These are phyloP conservation scores for Chaetodon trifasciatus DNA, from an alignment of 2,797 vertebrate genomes.

Conservation along the genomic window DNA sequence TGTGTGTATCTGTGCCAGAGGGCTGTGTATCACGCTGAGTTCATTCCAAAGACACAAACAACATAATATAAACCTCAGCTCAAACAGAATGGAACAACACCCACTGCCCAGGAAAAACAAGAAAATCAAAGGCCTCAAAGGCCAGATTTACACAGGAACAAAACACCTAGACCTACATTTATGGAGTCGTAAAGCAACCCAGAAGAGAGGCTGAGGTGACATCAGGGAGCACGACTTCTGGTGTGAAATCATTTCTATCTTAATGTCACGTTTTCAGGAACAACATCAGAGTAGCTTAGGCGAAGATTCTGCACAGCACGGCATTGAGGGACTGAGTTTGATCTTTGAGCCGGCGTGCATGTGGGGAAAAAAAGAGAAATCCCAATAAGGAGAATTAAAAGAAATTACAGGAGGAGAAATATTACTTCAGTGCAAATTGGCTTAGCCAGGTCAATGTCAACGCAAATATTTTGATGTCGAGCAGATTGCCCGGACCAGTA, in stretches of 20 bases:
- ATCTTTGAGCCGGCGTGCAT: neutral
- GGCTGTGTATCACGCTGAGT: conserved; percentile 61
- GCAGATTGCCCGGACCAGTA: conserved; percentile 1
- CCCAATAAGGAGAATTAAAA: neutral
- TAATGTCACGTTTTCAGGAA: conserved; percentile 40
- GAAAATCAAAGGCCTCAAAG: conserved; percentile 55
- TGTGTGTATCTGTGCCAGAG: conserved; percentile 49
- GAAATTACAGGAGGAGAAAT: conserved; percentile 1
- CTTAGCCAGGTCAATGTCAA: neutral
- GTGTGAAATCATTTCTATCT: conserved; percentile 40
- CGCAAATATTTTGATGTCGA: conserved; percentile 28
- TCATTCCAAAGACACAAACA: conserved; percentile 70
- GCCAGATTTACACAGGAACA: conserved; percentile 44
- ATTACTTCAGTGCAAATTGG: conserved; percentile 2
- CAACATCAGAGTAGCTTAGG: conserved; percentile 16
- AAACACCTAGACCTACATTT: conserved; percentile 49
- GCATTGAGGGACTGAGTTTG: neutral
- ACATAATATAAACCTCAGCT: conserved; percentile 60
- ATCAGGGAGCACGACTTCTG: neutral
- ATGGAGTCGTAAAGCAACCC: conserved; percentile 29
- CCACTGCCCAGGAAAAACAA: conserved; percentile 48
- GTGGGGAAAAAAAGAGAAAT: neutral
- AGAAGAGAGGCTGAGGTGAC: conserved; percentile 20
- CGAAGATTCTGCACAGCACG: neutral
- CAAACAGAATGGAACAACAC: conserved; percentile 59